A percentile compares a stretch with the other conserved stretches of the same genome.
Evolutionary conservation across 2,797 vertebrate species (phyloP).

Genomic region (Crypturellus tataupa): DNA sequence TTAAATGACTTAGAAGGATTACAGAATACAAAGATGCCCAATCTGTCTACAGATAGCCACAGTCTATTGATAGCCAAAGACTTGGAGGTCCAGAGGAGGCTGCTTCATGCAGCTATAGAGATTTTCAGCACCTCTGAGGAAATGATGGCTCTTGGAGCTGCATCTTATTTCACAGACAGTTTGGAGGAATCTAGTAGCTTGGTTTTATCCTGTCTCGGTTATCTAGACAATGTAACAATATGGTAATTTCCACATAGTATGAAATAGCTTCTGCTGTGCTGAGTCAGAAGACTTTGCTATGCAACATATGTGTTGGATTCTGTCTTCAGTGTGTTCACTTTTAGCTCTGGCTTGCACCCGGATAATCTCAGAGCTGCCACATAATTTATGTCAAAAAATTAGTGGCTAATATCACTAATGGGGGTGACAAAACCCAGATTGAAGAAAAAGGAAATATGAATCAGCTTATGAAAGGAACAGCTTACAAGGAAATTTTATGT

Average conservation of each 20-base stretch:
- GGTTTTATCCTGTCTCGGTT: constrained; percentile 18
- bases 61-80: not conserved
- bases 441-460: not conserved
- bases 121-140: not conserved
- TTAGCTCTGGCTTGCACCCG: not conserved
- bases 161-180: not conserved
- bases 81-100: not conserved
- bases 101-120: not conserved
- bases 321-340: constrained; percentile 60
- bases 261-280: constrained; percentile 40
- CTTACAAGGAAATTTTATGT: not conserved
- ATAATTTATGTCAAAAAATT: not conserved
- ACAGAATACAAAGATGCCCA: not conserved
- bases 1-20: not conserved
- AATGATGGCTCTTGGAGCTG: not conserved
- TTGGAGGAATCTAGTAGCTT: not conserved
- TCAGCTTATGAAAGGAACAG: not conserved
- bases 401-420: not conserved
- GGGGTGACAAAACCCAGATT: not conserved
- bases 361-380: not conserved
- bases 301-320: constrained; percentile 51
- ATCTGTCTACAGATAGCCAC: not conserved
- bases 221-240: constrained; percentile 36
- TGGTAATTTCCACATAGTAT: constrained; percentile 14
- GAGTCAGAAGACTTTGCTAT: constrained; percentile 57